phyloP scores from a whole-genome alignment of 2,113 vertebrate genomes.

The Antigone vipio region DNA sequence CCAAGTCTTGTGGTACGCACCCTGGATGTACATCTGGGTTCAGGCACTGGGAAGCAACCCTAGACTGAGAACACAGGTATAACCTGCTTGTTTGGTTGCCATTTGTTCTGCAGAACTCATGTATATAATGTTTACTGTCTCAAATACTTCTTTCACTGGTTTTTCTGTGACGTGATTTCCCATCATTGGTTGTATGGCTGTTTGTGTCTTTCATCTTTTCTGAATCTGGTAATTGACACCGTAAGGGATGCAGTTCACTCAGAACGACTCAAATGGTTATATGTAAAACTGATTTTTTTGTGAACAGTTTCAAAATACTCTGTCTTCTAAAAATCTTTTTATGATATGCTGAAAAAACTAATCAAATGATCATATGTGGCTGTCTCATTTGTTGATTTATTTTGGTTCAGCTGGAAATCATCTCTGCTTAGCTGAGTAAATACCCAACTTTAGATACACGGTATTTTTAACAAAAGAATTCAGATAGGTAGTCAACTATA shows the following conservation, averaged over 20 bases:
- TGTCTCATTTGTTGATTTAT: background rate
- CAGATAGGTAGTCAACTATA: background rate
- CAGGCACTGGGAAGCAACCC: background rate
- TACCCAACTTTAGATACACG: background rate
- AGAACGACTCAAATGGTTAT: background rate
- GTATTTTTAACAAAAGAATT: background rate
- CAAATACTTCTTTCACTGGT: background rate
- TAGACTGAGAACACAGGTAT: rapidly evolving
- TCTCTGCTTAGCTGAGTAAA: background rate
- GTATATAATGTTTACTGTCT: rapidly evolving
- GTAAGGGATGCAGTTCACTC: background rate
- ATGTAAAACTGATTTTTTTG: background rate
- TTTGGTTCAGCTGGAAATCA: background rate
- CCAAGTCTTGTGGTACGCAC: rapidly evolving
- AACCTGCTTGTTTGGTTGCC: background rate
- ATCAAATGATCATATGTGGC: background rate
- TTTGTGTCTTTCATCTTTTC: background rate
- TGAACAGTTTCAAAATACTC: background rate
- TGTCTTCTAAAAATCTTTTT: background rate
- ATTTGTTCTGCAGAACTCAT: background rate
- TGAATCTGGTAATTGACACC: background rate
- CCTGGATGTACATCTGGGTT: rapidly evolving
- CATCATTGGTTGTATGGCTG: background rate
- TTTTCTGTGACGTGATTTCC: background rate
- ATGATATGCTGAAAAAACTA: background rate